A percentile compares a stretch with the other conserved stretches of the same genome.
Conservation (phyloP, 2,888 invertebrate species). For the Cantharis rufa region DNA sequence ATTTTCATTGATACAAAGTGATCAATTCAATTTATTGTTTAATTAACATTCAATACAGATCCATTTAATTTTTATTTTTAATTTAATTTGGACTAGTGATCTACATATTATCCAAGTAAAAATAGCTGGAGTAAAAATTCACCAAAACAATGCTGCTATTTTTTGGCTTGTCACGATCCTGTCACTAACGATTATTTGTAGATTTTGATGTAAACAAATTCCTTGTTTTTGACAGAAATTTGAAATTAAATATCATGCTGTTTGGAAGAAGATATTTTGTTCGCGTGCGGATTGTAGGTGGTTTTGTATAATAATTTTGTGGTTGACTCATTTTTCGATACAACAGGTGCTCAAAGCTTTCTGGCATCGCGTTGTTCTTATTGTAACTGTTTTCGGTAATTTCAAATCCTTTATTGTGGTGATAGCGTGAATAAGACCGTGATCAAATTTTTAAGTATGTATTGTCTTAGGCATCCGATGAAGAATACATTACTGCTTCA, state of each 20-base stretch:
- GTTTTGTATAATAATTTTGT: too few species aligned
- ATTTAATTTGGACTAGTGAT: neutral
- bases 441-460: neutral
- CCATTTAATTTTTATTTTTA: too few species aligned
- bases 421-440: neutral
- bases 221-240: neutral
- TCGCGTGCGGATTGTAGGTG: neutral
- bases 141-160: neutral
- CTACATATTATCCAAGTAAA: neutral
- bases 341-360: neutral
- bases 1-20: neutral
- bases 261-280: neutral
- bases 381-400: neutral
- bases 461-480: neutral
- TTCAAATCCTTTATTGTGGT: neutral
- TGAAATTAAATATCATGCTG: neutral
- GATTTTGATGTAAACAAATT: neutral
- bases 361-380: neutral
- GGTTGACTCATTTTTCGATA: too few species aligned
- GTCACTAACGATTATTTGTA: neutral
- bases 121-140: neutral
- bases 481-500: neutral
- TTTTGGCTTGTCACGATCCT: neutral
- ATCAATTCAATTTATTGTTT: neutral
- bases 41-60: neutral